Conservation (phyloP, 2,113 vertebrate genomes). For the Pterocles orientalis region DNA sequence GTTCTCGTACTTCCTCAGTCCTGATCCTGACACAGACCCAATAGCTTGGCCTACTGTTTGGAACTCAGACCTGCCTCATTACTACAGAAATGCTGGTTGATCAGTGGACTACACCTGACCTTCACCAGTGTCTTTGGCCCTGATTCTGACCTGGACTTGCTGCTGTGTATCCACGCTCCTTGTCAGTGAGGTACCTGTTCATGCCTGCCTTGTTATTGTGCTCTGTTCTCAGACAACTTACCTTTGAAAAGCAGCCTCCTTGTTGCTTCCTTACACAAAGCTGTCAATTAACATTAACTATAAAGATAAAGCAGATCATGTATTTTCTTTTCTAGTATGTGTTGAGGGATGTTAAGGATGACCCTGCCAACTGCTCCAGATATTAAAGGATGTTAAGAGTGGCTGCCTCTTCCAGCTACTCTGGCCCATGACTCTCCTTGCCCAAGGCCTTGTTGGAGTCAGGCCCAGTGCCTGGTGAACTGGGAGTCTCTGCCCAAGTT, state of each 20-base stretch:
- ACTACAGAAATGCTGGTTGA: not conserved
- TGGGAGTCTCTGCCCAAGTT: not conserved
- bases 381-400: not conserved
- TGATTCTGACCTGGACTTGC: not conserved
- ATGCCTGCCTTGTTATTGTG: not conserved
- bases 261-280: not conserved
- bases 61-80: not conserved
- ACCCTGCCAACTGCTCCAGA: fast-evolving
- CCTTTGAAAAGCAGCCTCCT: not conserved
- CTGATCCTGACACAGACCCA: not conserved
- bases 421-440: not conserved
- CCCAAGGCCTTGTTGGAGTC: not conserved
- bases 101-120: not conserved
- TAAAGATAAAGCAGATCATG: not conserved
- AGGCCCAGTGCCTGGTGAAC: not conserved
- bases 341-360: not conserved
- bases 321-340: not conserved
- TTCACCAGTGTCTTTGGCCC: not conserved
- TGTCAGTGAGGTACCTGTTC: not conserved
- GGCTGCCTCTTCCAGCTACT: not conserved
- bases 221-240: not conserved
- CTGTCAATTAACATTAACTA: not conserved
- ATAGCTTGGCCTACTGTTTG: not conserved
- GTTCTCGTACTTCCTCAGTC: not conserved
- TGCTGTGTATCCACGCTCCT: not conserved